Evolutionary conservation across 1,140 invertebrate genomes (phyloP).

Genomic region (Monochamus saltuarius): DNA sequence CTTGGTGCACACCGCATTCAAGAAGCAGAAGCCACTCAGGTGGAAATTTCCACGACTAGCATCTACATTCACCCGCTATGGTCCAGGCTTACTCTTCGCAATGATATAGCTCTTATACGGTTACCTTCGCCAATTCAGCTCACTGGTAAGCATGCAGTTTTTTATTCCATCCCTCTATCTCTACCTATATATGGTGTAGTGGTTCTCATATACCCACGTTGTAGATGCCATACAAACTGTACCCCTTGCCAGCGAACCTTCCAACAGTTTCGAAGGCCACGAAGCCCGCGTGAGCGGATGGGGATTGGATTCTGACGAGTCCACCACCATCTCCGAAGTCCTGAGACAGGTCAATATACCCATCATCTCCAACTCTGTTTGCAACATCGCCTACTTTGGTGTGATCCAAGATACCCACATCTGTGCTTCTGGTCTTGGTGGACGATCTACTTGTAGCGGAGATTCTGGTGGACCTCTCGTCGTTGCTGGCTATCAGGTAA

Average conservation of each 20-base stretch:
- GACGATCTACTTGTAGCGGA: slow-evolving; percentile 51
- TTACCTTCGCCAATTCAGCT: slow-evolving; percentile 3
- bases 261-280: too few relatives aligned
- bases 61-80: slow-evolving; percentile 17
- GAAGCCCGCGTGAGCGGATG: slow-evolving; percentile 54
- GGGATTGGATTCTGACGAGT: slow-evolving; percentile 52
- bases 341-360: slow-evolving; percentile 39
- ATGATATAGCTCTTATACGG: slow-evolving; percentile 21
- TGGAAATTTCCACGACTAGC: slow-evolving; percentile 1
- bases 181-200: too few relatives aligned
- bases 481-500: slow-evolving; percentile 29
- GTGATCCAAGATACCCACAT: slow-evolving; percentile 53
- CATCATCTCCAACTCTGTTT: slow-evolving; percentile 44
- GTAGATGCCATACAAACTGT: too few relatives aligned
- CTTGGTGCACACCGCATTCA: too few relatives aligned
- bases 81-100: slow-evolving; percentile 11
- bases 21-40: too few relatives aligned
- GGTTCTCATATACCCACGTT: too few relatives aligned
- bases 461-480: slow-evolving; percentile 56
- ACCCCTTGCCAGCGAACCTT: too few relatives aligned
- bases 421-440: slow-evolving; percentile 52
- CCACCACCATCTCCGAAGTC: slow-evolving; percentile 40
- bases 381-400: slow-evolving; percentile 44
- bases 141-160: slow-evolving; percentile 8
- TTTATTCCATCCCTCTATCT: too few relatives aligned